Evolutionary conservation across 2,888 invertebrate genomes (phyloP).

Genomic region (Agonopterix arenella): DNA sequence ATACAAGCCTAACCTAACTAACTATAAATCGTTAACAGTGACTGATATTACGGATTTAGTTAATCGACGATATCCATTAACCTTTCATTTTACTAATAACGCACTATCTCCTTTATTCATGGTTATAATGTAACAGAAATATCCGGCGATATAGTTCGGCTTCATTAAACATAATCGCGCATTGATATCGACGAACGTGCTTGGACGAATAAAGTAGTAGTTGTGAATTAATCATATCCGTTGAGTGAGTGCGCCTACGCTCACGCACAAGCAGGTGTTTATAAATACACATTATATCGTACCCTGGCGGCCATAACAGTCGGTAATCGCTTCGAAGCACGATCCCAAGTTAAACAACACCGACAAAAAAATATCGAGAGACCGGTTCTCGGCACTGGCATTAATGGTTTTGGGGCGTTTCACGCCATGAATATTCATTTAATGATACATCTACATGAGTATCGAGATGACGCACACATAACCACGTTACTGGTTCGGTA

Average conservation of each 20-base stretch:
- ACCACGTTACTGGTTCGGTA: slow-evolving; percentile 38
- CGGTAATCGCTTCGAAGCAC: slow-evolving; percentile 47
- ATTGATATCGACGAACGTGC: slow-evolving; percentile 31
- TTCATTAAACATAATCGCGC: slow-evolving; percentile 21
- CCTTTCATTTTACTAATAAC: slow-evolving; percentile 8
- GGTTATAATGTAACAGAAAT: slow-evolving; percentile 18
- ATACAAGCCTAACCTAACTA: slow-evolving; percentile 7
- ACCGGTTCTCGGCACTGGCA: slow-evolving; percentile 45
- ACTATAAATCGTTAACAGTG: slow-evolving; percentile 16
- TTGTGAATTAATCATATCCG: slow-evolving; percentile 53
- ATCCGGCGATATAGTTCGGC: slow-evolving; percentile 18
- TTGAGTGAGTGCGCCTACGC: slow-evolving; percentile 33
- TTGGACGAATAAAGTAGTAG: slow-evolving; percentile 43
- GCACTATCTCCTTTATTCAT: slow-evolving; percentile 13
- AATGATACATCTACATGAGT: slow-evolving; percentile 46
- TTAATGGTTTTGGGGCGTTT: slow-evolving; percentile 53
- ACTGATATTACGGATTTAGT: slow-evolving; percentile 13
- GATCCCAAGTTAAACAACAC: slow-evolving; percentile 50
- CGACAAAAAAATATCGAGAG: slow-evolving; percentile 45
- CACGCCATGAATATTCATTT: slow-evolving; percentile 62
- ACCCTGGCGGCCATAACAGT: slow-evolving; percentile 45
- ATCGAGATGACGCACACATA: slow-evolving; percentile 54
- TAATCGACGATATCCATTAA: slow-evolving; percentile 13
- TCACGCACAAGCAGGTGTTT: slow-evolving; percentile 52
- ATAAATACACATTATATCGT: slow-evolving; percentile 50